These are phyloP conservation scores for Rafetus swinhoei DNA, from an alignment of 2,113 vertebrate genomes.

Conservation along the genomic window DNA sequence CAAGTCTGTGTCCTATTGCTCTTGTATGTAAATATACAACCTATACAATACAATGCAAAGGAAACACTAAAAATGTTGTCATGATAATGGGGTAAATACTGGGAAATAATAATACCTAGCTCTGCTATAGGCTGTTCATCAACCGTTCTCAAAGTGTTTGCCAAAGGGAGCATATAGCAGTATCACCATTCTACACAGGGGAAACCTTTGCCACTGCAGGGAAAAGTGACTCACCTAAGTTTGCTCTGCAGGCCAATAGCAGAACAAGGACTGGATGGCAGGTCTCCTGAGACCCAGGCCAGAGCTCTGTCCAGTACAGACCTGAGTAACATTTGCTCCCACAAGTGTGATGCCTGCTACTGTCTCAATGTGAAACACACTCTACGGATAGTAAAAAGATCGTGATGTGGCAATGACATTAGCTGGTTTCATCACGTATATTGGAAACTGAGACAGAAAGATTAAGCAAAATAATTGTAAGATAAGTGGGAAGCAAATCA, in stretches of 20 bases:
- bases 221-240: background rate
- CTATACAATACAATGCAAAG: background rate
- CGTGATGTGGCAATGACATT: background rate
- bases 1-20: background rate
- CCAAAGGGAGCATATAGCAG: background rate
- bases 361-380: background rate
- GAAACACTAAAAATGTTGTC: background rate
- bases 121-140: background rate
- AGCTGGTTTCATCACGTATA: background rate
- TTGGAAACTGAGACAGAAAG: background rate
- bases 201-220: background rate
- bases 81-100: background rate
- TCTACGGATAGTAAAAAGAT: background rate
- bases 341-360: background rate
- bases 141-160: background rate
- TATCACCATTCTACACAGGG: background rate
- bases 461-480: conserved; percentile 1
- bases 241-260: background rate
- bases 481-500: conserved; percentile 4
- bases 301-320: background rate
- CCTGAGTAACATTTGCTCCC: background rate
- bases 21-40: background rate
- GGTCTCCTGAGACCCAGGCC: background rate
- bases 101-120: fast-evolving
- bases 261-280: background rate